Percentiles rank a stretch among this genome's conserved stretches.
Conservation (phyloP, 2,888 invertebrate species). For the Monopis laevigella region DNA sequence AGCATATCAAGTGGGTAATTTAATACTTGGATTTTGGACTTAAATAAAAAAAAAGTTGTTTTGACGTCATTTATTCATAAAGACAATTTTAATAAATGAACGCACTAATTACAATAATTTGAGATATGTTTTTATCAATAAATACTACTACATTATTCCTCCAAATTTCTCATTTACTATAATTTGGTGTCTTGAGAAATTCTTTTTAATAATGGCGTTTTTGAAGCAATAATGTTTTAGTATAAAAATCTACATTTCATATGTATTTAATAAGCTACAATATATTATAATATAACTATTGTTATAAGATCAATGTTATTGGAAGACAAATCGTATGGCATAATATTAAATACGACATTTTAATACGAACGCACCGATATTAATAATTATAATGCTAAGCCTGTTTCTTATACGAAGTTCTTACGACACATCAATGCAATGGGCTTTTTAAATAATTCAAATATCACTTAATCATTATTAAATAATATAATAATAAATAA, state of each 20-base stretch:
- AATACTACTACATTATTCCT: slow-evolving; percentile 12
- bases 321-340: slow-evolving; percentile 70
- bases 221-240: background rate
- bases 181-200: background rate
- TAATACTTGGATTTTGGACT: background rate
- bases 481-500: too few relatives aligned
- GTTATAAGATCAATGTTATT: slow-evolving; percentile 62
- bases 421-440: too few relatives aligned
- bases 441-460: too few relatives aligned
- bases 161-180: background rate
- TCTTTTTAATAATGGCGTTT: background rate
- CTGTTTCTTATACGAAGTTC: too few relatives aligned
- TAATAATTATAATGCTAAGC: slow-evolving; percentile 46
- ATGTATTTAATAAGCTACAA: slow-evolving; percentile 50
- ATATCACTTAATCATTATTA: too few relatives aligned
- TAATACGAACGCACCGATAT: slow-evolving; percentile 59
- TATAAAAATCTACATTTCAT: slow-evolving; percentile 12
- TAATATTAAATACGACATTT: slow-evolving; percentile 48
- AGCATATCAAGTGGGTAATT: background rate
- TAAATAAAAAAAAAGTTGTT: slow-evolving; percentile 22
- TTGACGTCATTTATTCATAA: slow-evolving; percentile 65
- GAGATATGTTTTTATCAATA: slow-evolving; percentile 63
- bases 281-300: slow-evolving; percentile 50
- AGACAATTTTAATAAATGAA: slow-evolving; percentile 65
- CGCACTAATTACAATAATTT: slow-evolving; percentile 65